Base-by-base conservation (phyloP, 1,140 invertebrate genomes). In the Zeugodacus cucurbitae region DNA sequence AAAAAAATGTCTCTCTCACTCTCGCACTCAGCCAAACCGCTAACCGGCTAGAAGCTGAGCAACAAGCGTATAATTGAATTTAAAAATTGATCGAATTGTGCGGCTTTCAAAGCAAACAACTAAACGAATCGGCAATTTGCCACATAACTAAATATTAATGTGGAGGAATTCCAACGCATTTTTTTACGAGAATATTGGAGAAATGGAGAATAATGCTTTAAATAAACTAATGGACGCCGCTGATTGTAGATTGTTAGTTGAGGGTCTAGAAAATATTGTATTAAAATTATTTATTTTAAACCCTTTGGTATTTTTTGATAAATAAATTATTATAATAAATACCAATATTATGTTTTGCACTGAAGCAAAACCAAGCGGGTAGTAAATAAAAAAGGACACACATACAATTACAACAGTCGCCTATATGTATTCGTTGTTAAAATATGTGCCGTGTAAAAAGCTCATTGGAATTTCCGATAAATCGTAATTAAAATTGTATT, bases 61-160 rank as follows among this genome's bases (percentile, higher is more conserved):
- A 87, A 87, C 54, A 64, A 62, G 87, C 87, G 59, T 87, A 62
- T 87, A 87, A 87, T 87, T 87, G 87, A 87, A 87, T 87, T 87
- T 87, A 86, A 59, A 86, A 86, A 59, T 86, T 86, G 58, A 59
- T 86, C 44, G 85, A 86, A 86, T 37, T 86, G 54, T 34, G 44
- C 48, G 41, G 74, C 70, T 74, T 41, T 74, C 11, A n/a, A 44
- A 41, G 70, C 74, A 82, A 82, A 82, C 26, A n/a, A 44, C 41
- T 82, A 48, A 82, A 82, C 74, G 22, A n/a, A n/a, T n/a, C 44
- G 26, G 37, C 41, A n/a, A 82, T 82, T 10, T 48, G 11, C 26
- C 37, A 82, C 41, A 14, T 37, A 48, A 41, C n/a, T 82, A 82
- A 82, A 82, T 48, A 82, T 82, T 48, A 48, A 82, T 54, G 41